Percentiles rank a stretch among this genome's conserved stretches.
phyloP scores from a whole-genome alignment of 2,797 vertebrate species.

The Sitta carolinensis region DNA sequence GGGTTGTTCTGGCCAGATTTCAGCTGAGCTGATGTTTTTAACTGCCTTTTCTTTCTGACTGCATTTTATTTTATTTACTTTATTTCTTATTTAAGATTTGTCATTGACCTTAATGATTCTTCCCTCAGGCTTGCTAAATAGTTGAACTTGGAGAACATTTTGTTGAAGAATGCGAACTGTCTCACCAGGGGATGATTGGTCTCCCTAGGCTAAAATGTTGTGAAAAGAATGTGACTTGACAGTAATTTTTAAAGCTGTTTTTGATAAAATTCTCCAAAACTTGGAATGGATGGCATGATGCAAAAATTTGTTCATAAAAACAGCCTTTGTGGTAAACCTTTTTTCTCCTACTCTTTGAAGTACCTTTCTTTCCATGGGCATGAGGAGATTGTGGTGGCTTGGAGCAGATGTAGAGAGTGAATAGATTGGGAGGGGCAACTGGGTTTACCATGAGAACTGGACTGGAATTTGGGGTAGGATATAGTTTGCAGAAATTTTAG shows the following conservation, averaged over 20 bases:
- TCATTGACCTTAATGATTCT: conserved; percentile 3
- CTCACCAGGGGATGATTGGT: not conserved
- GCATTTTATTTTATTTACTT: not conserved
- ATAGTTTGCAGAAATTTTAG: not conserved
- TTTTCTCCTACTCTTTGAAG: not conserved
- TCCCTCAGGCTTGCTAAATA: conserved; percentile 34
- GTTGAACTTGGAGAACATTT: conserved; percentile 20
- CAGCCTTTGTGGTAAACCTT: not conserved
- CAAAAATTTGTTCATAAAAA: not conserved
- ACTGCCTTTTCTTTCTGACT: not conserved
- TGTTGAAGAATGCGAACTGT: not conserved
- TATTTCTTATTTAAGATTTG: conserved; percentile 28
- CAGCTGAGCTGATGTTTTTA: conserved; percentile 27
- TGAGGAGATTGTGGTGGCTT: not conserved
- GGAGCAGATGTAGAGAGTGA: not conserved
- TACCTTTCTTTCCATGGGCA: not conserved
- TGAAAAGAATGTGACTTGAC: conserved; percentile 37
- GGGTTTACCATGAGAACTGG: not conserved
- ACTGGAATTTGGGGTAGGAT: not conserved
- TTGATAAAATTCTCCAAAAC: conserved; percentile 22
- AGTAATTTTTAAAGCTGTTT: conserved; percentile 40
- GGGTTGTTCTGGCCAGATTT: conserved; percentile 7
- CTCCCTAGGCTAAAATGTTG: conserved; percentile 29
- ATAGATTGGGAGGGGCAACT: not conserved
- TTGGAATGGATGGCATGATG: not conserved